Conservation (phyloP, 1,140 invertebrate species). For the Drosophila burlai region DNA sequence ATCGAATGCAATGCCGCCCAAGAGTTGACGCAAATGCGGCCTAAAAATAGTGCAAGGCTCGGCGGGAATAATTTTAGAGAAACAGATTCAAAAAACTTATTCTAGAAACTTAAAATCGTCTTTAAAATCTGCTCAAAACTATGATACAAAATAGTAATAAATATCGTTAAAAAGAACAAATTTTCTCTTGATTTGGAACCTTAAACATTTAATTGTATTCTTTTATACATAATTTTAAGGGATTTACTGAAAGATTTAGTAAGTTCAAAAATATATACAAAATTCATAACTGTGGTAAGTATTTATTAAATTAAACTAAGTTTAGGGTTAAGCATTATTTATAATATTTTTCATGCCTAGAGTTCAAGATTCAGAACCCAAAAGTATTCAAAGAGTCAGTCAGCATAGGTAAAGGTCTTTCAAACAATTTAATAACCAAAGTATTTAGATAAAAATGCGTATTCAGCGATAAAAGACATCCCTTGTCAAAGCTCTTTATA, state of each 20-base stretch:
- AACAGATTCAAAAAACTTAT: background rate
- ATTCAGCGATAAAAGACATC: background rate
- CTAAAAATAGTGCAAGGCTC: conserved; percentile 5
- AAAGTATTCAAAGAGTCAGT: background rate
- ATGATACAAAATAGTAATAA: background rate
- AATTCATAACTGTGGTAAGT: background rate
- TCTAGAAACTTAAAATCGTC: background rate
- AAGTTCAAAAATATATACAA: background rate
- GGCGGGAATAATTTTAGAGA: background rate
- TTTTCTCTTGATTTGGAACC: background rate
- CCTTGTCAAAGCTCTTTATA: background rate
- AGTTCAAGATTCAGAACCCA: background rate
- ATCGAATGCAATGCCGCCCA: background rate
- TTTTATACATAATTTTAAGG: too few species aligned
- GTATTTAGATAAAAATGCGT: too few species aligned
- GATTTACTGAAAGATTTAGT: too few species aligned
- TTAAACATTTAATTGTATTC: background rate
- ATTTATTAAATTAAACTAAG: too few species aligned
- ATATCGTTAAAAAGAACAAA: fast-evolving
- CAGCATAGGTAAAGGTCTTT: too few species aligned
- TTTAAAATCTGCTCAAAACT: background rate
- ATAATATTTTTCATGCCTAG: too few species aligned
- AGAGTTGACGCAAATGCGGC: conserved; percentile 26
- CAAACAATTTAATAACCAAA: background rate
- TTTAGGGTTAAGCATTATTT: background rate